Percentiles rank a stretch among this genome's conserved stretches.
These are phyloP conservation scores for Macaca fascicularis DNA, from an alignment of 2,113 vertebrate genomes.

Conservation along the genomic window T2T-MFA8v1.1 NC_088376.1:50030501-50031000, in stretches of 20 bases:
- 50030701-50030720: conserved; percentile 70
- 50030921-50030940: background rate
- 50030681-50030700: conserved; percentile 76
- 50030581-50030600: background rate
- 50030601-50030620: background rate
- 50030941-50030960: background rate
- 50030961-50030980: background rate
- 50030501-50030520: conserved; percentile 74
- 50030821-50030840: background rate
- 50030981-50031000: background rate
- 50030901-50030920: background rate
- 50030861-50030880: background rate
- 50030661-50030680: conserved; percentile 74
- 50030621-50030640: conserved; percentile 6
- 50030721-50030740: background rate
- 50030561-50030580: background rate
- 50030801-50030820: background rate
- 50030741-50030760: background rate
- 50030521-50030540: conserved; percentile 79
- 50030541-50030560: conserved; percentile 63
- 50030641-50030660: conserved; percentile 48
- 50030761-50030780: background rate
- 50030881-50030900: background rate
- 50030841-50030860: conserved; percentile 2
- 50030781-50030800: background rate